phyloP scores from a whole-genome alignment of 2,888 invertebrate genomes.

The Creontiades dilutus region DNA sequence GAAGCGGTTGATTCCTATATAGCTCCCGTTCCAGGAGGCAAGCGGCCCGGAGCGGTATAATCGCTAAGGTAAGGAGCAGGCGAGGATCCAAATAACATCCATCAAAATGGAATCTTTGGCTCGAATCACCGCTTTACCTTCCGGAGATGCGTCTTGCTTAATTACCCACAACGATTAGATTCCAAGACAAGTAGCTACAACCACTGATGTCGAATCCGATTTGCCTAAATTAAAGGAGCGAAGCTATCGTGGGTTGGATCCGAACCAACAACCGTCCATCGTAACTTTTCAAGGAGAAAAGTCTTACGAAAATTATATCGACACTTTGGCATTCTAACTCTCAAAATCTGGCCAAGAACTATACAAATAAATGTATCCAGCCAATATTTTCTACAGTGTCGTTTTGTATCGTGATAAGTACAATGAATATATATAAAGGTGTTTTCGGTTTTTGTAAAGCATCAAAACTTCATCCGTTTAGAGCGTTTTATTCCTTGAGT shows the following conservation, averaged over 20 bases:
- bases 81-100: slow-evolving; percentile 2
- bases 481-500: too few relatives aligned
- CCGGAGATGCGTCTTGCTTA: neutral
- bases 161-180: slow-evolving; percentile 27
- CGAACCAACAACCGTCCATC: too few relatives aligned
- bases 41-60: neutral
- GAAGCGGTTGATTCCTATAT: neutral
- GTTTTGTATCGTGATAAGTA: too few relatives aligned
- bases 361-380: neutral
- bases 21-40: neutral
- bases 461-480: too few relatives aligned
- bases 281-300: too few relatives aligned
- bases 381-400: too few relatives aligned
- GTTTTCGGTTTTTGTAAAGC: too few relatives aligned
- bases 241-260: too few relatives aligned
- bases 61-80: neutral
- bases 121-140: slow-evolving; percentile 18
- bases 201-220: neutral
- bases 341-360: neutral
- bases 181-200: neutral
- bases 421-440: too few relatives aligned
- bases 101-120: slow-evolving; percentile 20
- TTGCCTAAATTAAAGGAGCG: neutral
- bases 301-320: too few relatives aligned
- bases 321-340: neutral